Evolutionary conservation across 2,888 invertebrate species (phyloP).

Genomic region (Hydriomena furcata): DNA sequence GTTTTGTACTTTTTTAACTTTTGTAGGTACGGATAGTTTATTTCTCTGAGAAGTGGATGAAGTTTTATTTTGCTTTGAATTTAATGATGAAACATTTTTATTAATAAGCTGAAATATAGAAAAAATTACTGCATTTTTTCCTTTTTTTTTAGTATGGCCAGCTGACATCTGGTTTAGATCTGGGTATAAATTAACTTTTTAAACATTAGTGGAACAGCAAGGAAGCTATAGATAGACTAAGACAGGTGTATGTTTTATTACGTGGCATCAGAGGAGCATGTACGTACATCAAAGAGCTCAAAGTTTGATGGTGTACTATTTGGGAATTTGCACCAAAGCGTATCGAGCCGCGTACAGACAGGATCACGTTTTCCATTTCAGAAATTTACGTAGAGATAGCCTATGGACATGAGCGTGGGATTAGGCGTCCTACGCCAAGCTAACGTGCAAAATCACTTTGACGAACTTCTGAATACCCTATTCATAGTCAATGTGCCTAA

Average conservation of each 20-base stretch:
- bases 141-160: too few species aligned
- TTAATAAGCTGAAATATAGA: background rate
- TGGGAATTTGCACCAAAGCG: background rate
- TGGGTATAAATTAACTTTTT: too few species aligned
- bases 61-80: background rate
- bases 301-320: background rate
- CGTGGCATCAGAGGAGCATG: background rate
- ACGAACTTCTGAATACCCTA: constrained; percentile 2
- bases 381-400: constrained; percentile 21
- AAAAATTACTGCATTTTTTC: too few species aligned
- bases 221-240: too few species aligned
- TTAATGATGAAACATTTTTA: background rate
- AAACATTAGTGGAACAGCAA: too few species aligned
- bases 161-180: too few species aligned
- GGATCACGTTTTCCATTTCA: constrained; percentile 11
- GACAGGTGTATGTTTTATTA: background rate
- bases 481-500: background rate
- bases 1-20: constrained; percentile 11
- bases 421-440: background rate
- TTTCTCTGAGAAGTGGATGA: background rate
- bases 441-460: constrained; percentile 1
- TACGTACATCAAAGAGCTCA: background rate
- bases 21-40: constrained; percentile 11
- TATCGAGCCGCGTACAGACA: background rate
- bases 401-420: constrained; percentile 6